A percentile compares a stretch with the other conserved stretches of the same genome.
Conservation (phyloP, 2,888 invertebrate genomes). For the Ormyrus nitidulus region DNA sequence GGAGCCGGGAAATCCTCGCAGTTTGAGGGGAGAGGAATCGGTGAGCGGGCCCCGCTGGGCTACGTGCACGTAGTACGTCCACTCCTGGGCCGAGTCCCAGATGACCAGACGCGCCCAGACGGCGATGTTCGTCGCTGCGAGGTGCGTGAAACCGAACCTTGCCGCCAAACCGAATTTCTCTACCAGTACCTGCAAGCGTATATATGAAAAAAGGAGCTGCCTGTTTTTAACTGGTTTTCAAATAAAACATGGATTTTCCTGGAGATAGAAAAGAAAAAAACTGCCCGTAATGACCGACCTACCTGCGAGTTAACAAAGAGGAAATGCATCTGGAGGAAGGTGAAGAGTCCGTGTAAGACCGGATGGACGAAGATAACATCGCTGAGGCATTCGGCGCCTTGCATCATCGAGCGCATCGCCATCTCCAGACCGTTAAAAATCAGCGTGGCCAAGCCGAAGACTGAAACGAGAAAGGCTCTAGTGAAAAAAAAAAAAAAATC, state of each 20-base stretch:
- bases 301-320: conserved; percentile 79
- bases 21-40: conserved; percentile 73
- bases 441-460: conserved; percentile 78
- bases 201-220: background rate
- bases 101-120: conserved; percentile 77
- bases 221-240: no score
- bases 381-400: conserved; percentile 74
- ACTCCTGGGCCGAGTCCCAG: conserved; percentile 78
- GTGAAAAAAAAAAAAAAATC: background rate
- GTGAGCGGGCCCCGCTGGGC: conserved; percentile 70
- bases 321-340: conserved; percentile 79
- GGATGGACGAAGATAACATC: conserved; percentile 78
- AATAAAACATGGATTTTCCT: no score
- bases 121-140: conserved; percentile 78
- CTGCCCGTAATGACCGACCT: background rate
- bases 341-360: conserved; percentile 78
- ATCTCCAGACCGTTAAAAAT: conserved; percentile 78
- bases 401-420: conserved; percentile 78
- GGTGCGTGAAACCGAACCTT: conserved; percentile 78
- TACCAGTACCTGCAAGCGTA: conserved; percentile 74
- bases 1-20: conserved; percentile 75
- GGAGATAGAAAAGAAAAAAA: no score
- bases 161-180: conserved; percentile 77
- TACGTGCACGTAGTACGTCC: conserved; percentile 76
- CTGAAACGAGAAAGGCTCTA: conserved; percentile 64